phyloP scores from a whole-genome alignment of 2,888 invertebrate species.

The Aleiodes testaceus region DNA sequence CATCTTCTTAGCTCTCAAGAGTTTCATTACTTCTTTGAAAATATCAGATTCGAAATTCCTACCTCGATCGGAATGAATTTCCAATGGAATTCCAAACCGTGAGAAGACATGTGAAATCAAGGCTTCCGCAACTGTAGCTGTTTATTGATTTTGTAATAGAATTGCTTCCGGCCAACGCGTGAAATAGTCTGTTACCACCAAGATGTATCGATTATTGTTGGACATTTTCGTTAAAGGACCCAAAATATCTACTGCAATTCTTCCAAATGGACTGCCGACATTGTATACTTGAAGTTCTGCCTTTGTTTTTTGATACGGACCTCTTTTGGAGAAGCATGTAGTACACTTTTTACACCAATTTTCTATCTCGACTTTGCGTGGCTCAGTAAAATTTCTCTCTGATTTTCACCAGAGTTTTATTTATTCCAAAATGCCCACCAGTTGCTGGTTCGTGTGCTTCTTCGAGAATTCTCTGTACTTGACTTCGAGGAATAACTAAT shows the following conservation, averaged over 20 bases:
- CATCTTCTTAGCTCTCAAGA: slow-evolving; percentile 56
- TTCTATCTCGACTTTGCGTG: too few relatives aligned
- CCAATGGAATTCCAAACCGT: slow-evolving; percentile 49
- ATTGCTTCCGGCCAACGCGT: slow-evolving; percentile 15
- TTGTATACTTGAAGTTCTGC: slow-evolving; percentile 49
- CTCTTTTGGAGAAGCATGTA: slow-evolving; percentile 60
- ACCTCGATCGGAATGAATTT: slow-evolving; percentile 57
- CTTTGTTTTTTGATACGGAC: too few relatives aligned
- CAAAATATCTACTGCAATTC: slow-evolving; percentile 52
- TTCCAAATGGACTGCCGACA: slow-evolving; percentile 48
- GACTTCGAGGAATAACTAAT: slow-evolving; percentile 48
- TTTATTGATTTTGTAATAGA: slow-evolving; percentile 7
- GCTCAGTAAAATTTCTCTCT: slow-evolving; percentile 56
- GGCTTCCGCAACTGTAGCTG: slow-evolving; percentile 29
- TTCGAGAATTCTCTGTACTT: slow-evolving; percentile 21
- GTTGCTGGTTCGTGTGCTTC: slow-evolving; percentile 51
- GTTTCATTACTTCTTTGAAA: slow-evolving; percentile 51
- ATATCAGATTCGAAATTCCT: slow-evolving; percentile 58
- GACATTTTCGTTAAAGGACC: slow-evolving; percentile 52
- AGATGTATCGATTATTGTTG: slow-evolving; percentile 52
- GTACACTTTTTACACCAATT: too few relatives aligned
- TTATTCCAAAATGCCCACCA: slow-evolving; percentile 57
- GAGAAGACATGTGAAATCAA: slow-evolving; percentile 52
- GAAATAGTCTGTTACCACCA: slow-evolving; percentile 51
- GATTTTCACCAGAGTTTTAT: slow-evolving; percentile 55